Evolutionary conservation across 2,888 invertebrate species (phyloP).

Genomic region (Sminthurinus aureus): DNA sequence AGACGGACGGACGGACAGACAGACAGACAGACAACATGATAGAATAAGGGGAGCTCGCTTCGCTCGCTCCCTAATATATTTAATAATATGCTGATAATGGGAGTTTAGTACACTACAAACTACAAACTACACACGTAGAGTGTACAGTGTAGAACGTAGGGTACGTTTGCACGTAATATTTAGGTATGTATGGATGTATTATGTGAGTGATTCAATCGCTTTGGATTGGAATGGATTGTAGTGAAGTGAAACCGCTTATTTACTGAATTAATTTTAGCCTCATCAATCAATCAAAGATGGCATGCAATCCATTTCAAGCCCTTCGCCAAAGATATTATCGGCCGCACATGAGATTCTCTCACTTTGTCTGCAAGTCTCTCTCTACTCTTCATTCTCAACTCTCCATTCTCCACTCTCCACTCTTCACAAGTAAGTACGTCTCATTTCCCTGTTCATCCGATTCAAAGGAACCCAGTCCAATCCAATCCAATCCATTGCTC

Average conservation of each 20-base stretch:
- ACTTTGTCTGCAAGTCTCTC: not conserved
- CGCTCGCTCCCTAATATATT: too few species aligned
- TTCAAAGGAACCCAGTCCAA: not conserved
- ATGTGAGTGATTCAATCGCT: not conserved
- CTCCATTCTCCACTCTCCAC: not conserved
- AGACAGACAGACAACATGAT: too few species aligned
- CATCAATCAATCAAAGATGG: conserved; percentile 59
- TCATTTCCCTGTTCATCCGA: not conserved
- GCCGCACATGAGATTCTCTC: conserved; percentile 29
- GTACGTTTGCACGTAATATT: not conserved
- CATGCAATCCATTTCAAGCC: conserved; percentile 47
- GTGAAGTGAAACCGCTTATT: conserved; percentile 48
- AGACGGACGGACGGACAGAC: too few species aligned
- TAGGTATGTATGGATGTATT: not conserved
- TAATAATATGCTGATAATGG: too few species aligned
- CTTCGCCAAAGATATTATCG: conserved; percentile 44
- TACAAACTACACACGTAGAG: not conserved
- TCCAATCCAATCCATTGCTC: not conserved
- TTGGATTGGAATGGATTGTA: not conserved
- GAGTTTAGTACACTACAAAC: not conserved
- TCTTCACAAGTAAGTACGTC: not conserved
- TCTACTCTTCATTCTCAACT: not conserved
- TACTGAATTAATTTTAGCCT: conserved; percentile 59
- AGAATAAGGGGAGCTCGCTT: too few species aligned
- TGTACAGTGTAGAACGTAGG: too few species aligned